Base-by-base conservation (phyloP, 2,113 vertebrate genomes). In the Cynoglossus semilaevis region DNA sequence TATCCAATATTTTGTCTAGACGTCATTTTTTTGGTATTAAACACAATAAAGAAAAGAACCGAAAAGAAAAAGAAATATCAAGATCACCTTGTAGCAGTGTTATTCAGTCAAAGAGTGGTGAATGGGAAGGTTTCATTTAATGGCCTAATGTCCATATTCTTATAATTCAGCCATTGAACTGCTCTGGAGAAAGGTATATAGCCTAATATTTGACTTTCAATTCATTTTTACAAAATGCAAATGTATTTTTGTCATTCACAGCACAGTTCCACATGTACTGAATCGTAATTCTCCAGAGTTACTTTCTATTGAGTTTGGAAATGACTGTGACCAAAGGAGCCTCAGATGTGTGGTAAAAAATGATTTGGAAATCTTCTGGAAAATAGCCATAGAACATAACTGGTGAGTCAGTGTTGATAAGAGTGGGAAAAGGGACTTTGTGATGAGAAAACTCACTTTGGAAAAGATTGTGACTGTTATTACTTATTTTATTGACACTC, bases 301-400 rank as follows among this genome's bases (percentile, higher is more conserved):
- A 15, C 47, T 60, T 60, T 69, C 2, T 15, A 3, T 38, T 22
- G 38, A 9, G 37, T 51, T 50, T 35, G 36, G 12, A 51, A 51
- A n/a, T 18, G 9, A 63, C 46, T 63, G 15, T 45, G 44, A 76
- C 40, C 63, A 40, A 72, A 65, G 50, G 8, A 54, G 58, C 13
- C 15, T 1, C 19, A 8, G 16, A 46, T 42, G n/a, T 44, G 22
- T 50, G 42, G 8, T 6, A 18, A 47, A 19, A 58, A 17, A 7
- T 1, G 15, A 57, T 22, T 53, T 15, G 29, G 47, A 51, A 46
- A 29, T n/a, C 48, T 51, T 15, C 17, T 44, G 51, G 57, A 53
- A 38, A 16, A 44, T 49, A 14, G 1, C 37, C 58, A 60, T 58
- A 46, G 48, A 67, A 49, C 12, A 52, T 43, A 19, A n/a, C n/a